Evolutionary conservation across 1,140 invertebrate genomes (phyloP).

Genomic region (Sminthurides bifidus): DNA sequence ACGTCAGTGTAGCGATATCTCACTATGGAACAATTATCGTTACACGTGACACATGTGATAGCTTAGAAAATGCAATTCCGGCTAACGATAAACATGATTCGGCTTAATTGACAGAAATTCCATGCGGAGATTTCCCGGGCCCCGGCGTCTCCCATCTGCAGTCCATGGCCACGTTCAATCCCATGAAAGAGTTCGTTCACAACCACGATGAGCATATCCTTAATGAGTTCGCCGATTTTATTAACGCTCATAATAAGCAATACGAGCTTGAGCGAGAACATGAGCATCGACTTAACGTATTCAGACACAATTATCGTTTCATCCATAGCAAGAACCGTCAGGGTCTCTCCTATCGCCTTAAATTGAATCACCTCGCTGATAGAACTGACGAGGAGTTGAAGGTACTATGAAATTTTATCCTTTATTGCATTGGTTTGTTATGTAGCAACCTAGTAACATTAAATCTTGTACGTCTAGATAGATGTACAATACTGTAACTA

Average conservation of each 20-base stretch:
- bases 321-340: conserved; percentile 76
- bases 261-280: conserved; percentile 58
- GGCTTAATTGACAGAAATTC: conserved; percentile 54
- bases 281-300: conserved; percentile 58
- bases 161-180: conserved; percentile 67
- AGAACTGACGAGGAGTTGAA: conserved; percentile 62
- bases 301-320: conserved; percentile 73
- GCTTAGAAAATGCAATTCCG: too few relatives aligned
- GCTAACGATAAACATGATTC: too few relatives aligned
- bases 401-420: conserved; percentile 7
- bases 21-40: too few relatives aligned
- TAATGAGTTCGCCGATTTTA: conserved; percentile 64
- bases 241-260: conserved; percentile 54
- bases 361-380: conserved; percentile 82
- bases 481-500: not conserved
- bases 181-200: conserved; percentile 81
- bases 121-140: conserved; percentile 72
- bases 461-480: not conserved
- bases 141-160: conserved; percentile 55
- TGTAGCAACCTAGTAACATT: too few relatives aligned
- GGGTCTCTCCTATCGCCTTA: conserved; percentile 56
- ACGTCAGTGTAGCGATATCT: too few relatives aligned
- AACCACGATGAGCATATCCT: conserved; percentile 58
- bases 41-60: too few relatives aligned
- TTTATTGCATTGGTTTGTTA: not conserved